Base-by-base conservation (phyloP, 1,140 invertebrate species). In the Bombus superbus region DNA sequence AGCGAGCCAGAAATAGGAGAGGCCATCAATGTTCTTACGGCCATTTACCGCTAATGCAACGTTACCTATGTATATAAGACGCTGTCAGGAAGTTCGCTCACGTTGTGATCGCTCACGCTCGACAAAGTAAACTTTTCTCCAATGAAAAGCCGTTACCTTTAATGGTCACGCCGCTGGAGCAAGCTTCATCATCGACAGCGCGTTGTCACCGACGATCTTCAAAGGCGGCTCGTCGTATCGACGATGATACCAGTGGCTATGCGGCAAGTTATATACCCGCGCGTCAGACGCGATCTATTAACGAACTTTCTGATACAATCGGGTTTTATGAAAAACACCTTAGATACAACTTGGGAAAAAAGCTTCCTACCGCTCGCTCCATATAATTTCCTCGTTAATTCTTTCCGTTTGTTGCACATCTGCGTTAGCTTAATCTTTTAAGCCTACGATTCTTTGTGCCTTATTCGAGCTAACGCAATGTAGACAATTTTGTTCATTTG, bases 21-120 rank as follows among this genome's bases (percentile, higher is more conserved):
- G 57, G 75, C 88, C 87, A 83, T 89, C 88, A 89, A 89, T 89
- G 88, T 89, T 89, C 88, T 88, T 89, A 82, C 79, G 87, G 79
- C 68, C 83, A 85, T 85, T 85, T 85, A 68, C 83, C 77, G 83
- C 53, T 85, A 85, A 85, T 85, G 83, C 83, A 85, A 85, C 77
- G 77, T 80, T 85, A 79, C 76, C 76, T 85, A 73, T 80, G 53
- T 80, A 80, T 80, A 79, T 85, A 80, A 85, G 83, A 85, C 42
- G 42, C 57, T 80, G 83, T 85, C 79, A 69, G 79, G 59, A 81
- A 81, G 84, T 81, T 85, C 84, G 69, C 47, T 53, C 68, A 57
- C 57, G 83, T 25, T 74, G 71, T 38, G 79, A 81, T 81, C 79
- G 66, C 71, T 75, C 62, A 81, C 69, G 84, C 47, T 68, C 84